Percentiles rank a stretch among this genome's conserved stretches.
Conservation (phyloP, 2,888 invertebrate genomes). For the Ennomos quercinarius region DNA sequence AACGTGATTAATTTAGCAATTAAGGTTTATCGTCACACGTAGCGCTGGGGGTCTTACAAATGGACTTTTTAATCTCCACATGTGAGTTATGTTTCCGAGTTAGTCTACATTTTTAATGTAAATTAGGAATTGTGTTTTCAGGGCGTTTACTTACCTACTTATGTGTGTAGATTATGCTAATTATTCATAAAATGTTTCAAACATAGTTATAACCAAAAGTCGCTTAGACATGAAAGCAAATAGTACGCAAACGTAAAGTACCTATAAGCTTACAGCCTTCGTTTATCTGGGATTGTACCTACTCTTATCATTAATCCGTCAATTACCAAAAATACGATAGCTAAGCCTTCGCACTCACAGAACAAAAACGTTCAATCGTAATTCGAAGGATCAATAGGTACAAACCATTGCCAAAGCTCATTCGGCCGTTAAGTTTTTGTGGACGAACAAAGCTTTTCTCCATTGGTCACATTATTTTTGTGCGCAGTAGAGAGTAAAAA, state of each 20-base stretch:
- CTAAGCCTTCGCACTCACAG: too few relatives aligned
- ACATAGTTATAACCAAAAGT: too few relatives aligned
- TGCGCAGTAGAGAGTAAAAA: conserved; percentile 8
- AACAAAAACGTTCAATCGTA: too few relatives aligned
- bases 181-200: too few relatives aligned
- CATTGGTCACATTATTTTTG: conserved; percentile 15
- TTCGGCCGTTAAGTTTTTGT: conserved; percentile 19
- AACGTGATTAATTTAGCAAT: conserved; percentile 38
- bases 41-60: conserved; percentile 26
- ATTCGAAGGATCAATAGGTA: too few relatives aligned
- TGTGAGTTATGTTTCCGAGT: conserved; percentile 29
- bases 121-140: conserved; percentile 1
- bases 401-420: conserved; percentile 3
- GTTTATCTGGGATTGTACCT: too few relatives aligned
- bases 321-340: too few relatives aligned
- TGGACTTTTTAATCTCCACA: conserved; percentile 37
- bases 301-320: too few relatives aligned
- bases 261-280: neutral
- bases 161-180: too few relatives aligned
- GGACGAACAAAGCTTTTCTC: conserved; percentile 14
- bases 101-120: conserved; percentile 14
- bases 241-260: too few relatives aligned
- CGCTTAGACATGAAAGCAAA: too few relatives aligned
- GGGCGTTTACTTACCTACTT: too few relatives aligned
- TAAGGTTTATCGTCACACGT: conserved; percentile 37